These are phyloP conservation scores for Dermatemys mawii DNA, from an alignment of 2,113 vertebrate genomes.

Conservation along the genomic window DNA sequence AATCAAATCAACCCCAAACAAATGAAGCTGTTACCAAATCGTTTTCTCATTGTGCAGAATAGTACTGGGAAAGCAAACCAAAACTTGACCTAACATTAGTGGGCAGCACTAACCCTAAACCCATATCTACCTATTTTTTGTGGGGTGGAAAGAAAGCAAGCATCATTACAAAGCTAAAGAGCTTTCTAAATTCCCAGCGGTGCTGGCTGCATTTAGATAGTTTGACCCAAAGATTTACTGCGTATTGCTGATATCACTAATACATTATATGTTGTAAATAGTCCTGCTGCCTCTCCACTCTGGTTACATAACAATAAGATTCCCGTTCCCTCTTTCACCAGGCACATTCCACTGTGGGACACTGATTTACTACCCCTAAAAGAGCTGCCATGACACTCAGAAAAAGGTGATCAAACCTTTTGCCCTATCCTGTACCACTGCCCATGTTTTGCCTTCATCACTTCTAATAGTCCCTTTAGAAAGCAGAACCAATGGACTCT, in stretches of 20 bases:
- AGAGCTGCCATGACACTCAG: not conserved
- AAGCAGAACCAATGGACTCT: not conserved
- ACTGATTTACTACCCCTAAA: not conserved
- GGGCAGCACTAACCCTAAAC: not conserved
- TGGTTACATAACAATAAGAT: not conserved
- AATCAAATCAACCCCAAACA: not conserved
- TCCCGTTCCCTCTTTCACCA: not conserved
- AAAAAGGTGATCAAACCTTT: not conserved
- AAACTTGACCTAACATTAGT: not conserved
- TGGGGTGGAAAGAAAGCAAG: not conserved
- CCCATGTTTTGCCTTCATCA: accelerated
- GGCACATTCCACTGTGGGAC: not conserved
- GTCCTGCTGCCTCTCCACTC: not conserved
- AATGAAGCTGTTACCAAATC: slow-evolving; percentile 33
- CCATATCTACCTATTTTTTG: not conserved
- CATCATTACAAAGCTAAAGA: not conserved
- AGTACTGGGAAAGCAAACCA: slow-evolving; percentile 16
- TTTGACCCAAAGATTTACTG: not conserved
- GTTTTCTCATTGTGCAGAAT: not conserved
- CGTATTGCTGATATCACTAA: not conserved
- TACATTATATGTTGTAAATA: not conserved
- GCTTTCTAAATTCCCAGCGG: not conserved
- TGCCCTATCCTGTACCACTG: not conserved
- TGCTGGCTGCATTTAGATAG: not conserved
- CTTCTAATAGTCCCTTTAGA: not conserved